Base-by-base conservation (phyloP, 2,113 vertebrate genomes). In the Tetrao urogallus region DNA sequence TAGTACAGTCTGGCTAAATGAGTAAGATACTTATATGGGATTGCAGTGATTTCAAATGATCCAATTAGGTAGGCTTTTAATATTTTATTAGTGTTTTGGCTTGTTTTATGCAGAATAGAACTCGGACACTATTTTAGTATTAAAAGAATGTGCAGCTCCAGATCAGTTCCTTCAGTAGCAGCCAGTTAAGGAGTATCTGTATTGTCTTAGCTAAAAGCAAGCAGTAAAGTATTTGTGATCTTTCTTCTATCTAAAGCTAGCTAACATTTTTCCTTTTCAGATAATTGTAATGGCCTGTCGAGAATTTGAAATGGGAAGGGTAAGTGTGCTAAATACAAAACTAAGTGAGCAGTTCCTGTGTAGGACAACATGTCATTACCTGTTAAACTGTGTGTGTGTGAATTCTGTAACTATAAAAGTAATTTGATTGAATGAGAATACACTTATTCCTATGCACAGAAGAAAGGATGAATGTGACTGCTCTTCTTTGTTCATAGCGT, bases 221-320 rank as follows among this genome's bases (percentile, higher is more conserved):
- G 45, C 47, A 84, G 32, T 94, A 66, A 74, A 73, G 40, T 45
- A 34, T 18, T 73, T 47, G 28, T n/a, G 61, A 47, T 90, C 19
- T 90, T 72, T 72, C 32, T 5, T 38, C 36, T 11, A 66, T 73
- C 21, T 78, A 48, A 76, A 92, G 22, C 0, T 24, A 66, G 6
- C 30, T 89, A 61, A 85, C 18, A 36, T 82, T 77, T 74, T 79
- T 91, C 15, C 38, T 77, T 94, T 96, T 60, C 97, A 99, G 99
- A 99, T 99, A 95, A 99, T 99, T 92, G 98, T 99, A 50, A 99
- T 99, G 99, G 99, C 99, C 42, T 99, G 99, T 98, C 98, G 99
- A 94, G 99, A 99, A 96, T 99, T 99, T 97, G 99, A 99, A 97
- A 99, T 99, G 99, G 99, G 99, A 97, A 98, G 99, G 98, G 99